phyloP scores from a whole-genome alignment of 2,888 invertebrate genomes.

The Meteorus cinctellus region DNA sequence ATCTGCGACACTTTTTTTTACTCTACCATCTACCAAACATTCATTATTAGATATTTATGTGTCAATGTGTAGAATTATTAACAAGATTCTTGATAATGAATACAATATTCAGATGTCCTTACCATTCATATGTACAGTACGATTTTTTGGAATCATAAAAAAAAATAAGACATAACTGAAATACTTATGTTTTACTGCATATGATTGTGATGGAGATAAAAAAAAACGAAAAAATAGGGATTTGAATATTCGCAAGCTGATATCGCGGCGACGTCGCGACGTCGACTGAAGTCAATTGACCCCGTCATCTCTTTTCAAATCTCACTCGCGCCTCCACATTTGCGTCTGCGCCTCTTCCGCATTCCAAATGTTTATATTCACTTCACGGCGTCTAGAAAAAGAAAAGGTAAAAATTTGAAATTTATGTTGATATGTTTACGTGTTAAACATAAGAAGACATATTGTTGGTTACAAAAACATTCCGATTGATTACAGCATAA shows the following conservation, averaged over 20 bases:
- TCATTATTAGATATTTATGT: not conserved
- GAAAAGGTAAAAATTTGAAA: not conserved
- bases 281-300: conserved; percentile 61
- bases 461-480: too few relatives aligned
- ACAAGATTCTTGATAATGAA: too few relatives aligned
- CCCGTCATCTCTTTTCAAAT: conserved; percentile 50
- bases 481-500: too few relatives aligned
- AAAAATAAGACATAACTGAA: not conserved
- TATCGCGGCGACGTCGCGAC: conserved; percentile 65
- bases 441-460: not conserved
- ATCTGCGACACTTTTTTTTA: not conserved
- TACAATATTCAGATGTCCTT: not conserved
- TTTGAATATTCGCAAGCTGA: conserved; percentile 44
- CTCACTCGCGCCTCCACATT: conserved; percentile 42
- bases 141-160: not conserved
- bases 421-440: not conserved
- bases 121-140: not conserved
- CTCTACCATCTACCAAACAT: not conserved
- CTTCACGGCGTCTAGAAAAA: not conserved
- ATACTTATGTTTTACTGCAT: not conserved
- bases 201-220: not conserved
- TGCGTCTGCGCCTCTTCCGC: conserved; percentile 40
- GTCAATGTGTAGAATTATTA: too few relatives aligned
- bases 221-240: conserved; percentile 1
- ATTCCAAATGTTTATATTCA: not conserved